Percentiles rank a stretch among this genome's conserved stretches.
Evolutionary conservation across 2,113 vertebrate species (phyloP).

Genomic region (Dipodomys stephensi): DNA sequence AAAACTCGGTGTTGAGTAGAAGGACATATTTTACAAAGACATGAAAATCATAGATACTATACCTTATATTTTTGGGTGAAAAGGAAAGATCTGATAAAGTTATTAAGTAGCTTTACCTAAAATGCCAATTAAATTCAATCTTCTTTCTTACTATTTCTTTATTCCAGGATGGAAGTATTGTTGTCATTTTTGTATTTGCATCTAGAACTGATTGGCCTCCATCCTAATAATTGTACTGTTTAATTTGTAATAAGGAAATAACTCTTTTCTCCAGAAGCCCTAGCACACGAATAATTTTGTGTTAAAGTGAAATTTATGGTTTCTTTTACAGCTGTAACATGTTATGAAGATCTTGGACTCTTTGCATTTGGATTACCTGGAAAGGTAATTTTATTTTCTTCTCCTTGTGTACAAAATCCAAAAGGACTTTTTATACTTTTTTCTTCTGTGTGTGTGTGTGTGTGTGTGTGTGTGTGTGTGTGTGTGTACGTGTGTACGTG

Average conservation of each 20-base stretch:
- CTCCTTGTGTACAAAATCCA: background rate
- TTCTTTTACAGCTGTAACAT: conserved; percentile 91
- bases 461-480: too few relatives aligned
- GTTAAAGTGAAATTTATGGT: conserved; percentile 40
- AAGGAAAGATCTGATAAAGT: background rate
- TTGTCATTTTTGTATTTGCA: background rate
- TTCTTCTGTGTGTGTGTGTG: too few relatives aligned
- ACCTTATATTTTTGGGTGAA: too few relatives aligned
- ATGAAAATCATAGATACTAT: background rate
- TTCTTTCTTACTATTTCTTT: background rate
- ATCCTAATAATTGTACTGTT: background rate
- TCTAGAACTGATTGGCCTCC: background rate
- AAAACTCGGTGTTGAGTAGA: background rate
- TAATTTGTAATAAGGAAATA: background rate
- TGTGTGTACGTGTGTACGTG: too few relatives aligned
- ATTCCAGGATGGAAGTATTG: background rate
- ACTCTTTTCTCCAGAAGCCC: background rate
- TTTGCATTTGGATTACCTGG: conserved; percentile 92
- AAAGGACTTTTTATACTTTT: background rate
- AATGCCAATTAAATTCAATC: background rate
- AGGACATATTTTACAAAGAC: background rate
- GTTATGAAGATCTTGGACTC: conserved; percentile 95
- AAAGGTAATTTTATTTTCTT: conserved; percentile 87
- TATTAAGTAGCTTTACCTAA: background rate
- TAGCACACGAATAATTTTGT: background rate